Base-by-base conservation (phyloP, 2,888 invertebrate genomes). In the Scaptomyza polygonia region DNA sequence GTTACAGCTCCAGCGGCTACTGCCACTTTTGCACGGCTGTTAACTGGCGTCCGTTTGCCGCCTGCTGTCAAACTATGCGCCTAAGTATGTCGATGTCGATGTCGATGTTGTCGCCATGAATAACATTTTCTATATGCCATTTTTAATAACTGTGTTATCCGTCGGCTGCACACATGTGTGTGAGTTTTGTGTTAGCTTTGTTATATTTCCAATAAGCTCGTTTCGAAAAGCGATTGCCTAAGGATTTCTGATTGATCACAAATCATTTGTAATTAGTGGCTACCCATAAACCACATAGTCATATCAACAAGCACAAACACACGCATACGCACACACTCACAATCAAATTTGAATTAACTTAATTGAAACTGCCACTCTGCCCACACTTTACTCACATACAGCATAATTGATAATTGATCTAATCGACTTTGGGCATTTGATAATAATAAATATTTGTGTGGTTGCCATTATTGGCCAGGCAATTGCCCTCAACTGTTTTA, bases 91-190 rank as follows among this genome's bases (percentile, higher is more conserved):
- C 81, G 81, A 69, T 79, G 79, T 79, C 70, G 61, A 68, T n/a
- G n/a, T n/a, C n/a, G n/a, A 68, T 43, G 82, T 79, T 68, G 63
- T 51, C 48, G 61, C 48, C 62, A 63, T 62, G 69, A 67, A 79
- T 85, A 55, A 67, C 67, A 68, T 67, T 85, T 39, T 59, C 66
- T 58, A 52, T 52, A 67, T 73, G 73, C 54, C 73, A 71, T 67
- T 79, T 86, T 75, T 75, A 86, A 82, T 86, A 84, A 83, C 72
- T 80, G 68, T 86, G 83, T 82, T 86, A 85, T 71, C 68, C 62
- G 48, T 16, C 14, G 25, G 18, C 36, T 39, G 16, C 16, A 12
- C 45, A 1, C 30, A 8, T 27, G 11, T 14, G 30, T 32, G 5
- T 45, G n/a, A 29, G 16, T 27, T n/a, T n/a, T 43, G 25, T 25